phyloP scores from a whole-genome alignment of 2,113 vertebrate genomes.

The Clarias batrachus region DNA sequence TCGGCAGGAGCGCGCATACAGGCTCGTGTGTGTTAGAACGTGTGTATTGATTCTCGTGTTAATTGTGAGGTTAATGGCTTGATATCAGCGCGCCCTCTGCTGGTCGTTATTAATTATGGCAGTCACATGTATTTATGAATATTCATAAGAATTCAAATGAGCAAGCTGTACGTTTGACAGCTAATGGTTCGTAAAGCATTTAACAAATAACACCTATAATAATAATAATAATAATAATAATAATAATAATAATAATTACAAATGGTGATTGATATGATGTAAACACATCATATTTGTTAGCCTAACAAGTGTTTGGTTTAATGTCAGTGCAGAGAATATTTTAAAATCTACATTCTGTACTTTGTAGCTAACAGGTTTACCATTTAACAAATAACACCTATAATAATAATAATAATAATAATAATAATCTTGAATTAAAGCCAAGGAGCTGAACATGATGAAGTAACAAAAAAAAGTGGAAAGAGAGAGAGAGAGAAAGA shows the following conservation, averaged over 20 bases:
- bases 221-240: not conserved
- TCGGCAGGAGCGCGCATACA: too few relatives aligned
- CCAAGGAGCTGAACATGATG: too few relatives aligned
- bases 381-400: too few relatives aligned
- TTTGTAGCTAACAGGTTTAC: too few relatives aligned
- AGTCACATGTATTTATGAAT: not conserved
- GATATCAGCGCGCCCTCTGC: slow-evolving; percentile 33
- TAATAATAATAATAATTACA: not conserved
- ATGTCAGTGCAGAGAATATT: too few relatives aligned
- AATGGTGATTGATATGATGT: not conserved
- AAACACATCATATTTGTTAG: too few relatives aligned
- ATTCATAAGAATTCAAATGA: not conserved
- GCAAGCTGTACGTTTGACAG: not conserved
- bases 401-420: too few relatives aligned
- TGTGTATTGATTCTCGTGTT: not conserved
- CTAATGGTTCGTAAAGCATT: not conserved
- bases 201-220: not conserved
- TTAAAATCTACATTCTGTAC: too few relatives aligned
- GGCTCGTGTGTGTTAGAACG: not conserved
- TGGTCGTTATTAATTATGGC: not conserved
- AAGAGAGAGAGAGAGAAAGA: too few relatives aligned
- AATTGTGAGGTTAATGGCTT: slow-evolving; percentile 6
- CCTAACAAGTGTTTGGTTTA: too few relatives aligned
- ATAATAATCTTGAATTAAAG: too few relatives aligned
- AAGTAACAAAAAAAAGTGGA: too few relatives aligned